Base-by-base conservation (phyloP, 2,797 vertebrate species). In the Gambusia yucatana region DNA sequence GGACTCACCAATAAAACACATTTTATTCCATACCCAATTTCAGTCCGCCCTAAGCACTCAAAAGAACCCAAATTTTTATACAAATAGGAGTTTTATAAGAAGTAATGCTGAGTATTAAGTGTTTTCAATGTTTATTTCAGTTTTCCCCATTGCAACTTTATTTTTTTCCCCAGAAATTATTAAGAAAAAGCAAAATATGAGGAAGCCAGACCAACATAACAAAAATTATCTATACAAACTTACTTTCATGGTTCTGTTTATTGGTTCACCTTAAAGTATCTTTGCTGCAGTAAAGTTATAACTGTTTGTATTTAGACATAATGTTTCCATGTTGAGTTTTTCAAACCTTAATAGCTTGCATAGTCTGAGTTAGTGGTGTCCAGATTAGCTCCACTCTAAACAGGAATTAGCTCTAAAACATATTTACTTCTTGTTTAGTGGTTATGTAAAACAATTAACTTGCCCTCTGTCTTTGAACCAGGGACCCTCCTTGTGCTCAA, bases 401-500 rank as follows among this genome's bases (percentile, higher is more conserved):
- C 4, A 59, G 4, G 14, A 59, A 30, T 59, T 28, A 16, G 28
- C 28, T 17, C 6, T 36, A 11, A 63, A 63, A 36, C 33, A 20
- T 36, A 6, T 63, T 63, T 20, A 17, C 59, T 36, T 63, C 30
- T 36, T 16, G 30, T 63, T 63, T 36, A 36, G 59, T 63, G 30
- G 16, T 63, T 14, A 63, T 33, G 59, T 22, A 63, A 20, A 20
- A 1, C 0, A 3, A 67, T 0, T 79, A 33, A 87, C 17, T 39
- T 16, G 20, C 10, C 10, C 8, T 50, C 22, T 74, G 5, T 50
- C 25, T 79, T 55, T 82, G 47, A 46, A 73, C 75, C 92, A 99
- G 98, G 98, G 85, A 98, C 97, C 41, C 94, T 99, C 72, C 97
- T 98, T 14, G 96, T 98, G 9, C 82, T 99, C 61, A 98, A 95